A percentile compares a stretch with the other conserved stretches of the same genome.
phyloP scores from a whole-genome alignment of 2,113 vertebrate species.

The Ifrita kowaldi region DNA sequence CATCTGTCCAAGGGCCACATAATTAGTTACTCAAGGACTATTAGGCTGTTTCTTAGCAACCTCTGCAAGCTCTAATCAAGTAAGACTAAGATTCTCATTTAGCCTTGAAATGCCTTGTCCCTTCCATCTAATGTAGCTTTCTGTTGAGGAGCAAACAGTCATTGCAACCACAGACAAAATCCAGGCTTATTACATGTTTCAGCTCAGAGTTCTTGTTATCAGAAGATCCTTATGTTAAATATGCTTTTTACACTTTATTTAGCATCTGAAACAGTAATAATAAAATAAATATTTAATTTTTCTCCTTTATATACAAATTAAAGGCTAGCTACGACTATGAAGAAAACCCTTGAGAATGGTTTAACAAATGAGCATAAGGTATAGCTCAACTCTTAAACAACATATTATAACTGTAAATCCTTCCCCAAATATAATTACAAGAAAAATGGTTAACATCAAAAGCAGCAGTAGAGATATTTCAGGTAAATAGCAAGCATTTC shows the following conservation, averaged over 20 bases:
- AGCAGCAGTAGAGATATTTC: not conserved
- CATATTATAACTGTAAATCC: not conserved
- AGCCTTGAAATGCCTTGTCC: conserved; percentile 60
- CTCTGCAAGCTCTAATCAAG: conserved; percentile 78
- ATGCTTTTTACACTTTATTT: not conserved
- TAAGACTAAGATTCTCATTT: conserved; percentile 73
- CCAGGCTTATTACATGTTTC: not conserved
- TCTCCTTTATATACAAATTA: not conserved
- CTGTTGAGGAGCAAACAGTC: not conserved
- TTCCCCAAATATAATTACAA: not conserved
- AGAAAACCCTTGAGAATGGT: not conserved
- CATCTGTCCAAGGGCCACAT: conserved; percentile 66
- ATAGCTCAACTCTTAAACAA: not conserved
- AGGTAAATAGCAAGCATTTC: not conserved
- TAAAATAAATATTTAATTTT: not conserved
- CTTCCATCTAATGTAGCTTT: conserved; percentile 28
- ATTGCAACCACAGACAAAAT: not conserved
- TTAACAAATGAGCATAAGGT: not conserved
- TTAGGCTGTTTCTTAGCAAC: conserved; percentile 86
- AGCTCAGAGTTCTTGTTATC: not conserved
- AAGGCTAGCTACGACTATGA: not conserved
- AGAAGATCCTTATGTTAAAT: not conserved
- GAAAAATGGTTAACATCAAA: not conserved
- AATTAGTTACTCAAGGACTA: conserved; percentile 85
- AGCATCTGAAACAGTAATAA: not conserved